These are phyloP conservation scores for Scaptomyza caliginosa DNA, from an alignment of 2,888 invertebrate genomes.

Conservation along the genomic window DNA sequence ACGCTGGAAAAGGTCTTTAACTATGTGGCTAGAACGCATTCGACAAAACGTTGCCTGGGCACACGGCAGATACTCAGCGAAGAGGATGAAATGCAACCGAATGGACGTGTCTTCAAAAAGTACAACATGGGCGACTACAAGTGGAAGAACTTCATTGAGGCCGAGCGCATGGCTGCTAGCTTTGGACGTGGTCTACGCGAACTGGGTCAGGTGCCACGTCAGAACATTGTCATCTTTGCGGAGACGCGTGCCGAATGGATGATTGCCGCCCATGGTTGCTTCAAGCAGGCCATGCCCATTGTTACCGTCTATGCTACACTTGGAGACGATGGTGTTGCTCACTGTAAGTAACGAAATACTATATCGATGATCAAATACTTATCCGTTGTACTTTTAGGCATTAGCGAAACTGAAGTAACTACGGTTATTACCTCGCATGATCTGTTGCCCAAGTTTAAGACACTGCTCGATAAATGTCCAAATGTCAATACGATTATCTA, in stretches of 20 bases:
- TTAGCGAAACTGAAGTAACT: constrained; percentile 97
- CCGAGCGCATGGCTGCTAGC: constrained; percentile 88
- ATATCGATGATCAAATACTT: no score
- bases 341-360: constrained; percentile 86
- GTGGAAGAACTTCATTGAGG: constrained; percentile 93
- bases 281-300: constrained; percentile 96
- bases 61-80: constrained; percentile 95
- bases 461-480: constrained; percentile 89
- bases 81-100: constrained; percentile 96
- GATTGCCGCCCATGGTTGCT: constrained; percentile 97
- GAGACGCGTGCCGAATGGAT: constrained; percentile 99
- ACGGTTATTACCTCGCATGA: constrained; percentile 97
- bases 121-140: constrained; percentile 96
- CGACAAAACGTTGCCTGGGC: constrained; percentile 91
- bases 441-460: constrained; percentile 94
- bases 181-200: constrained; percentile 94
- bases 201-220: constrained; percentile 89
- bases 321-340: constrained; percentile 97
- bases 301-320: constrained; percentile 99
- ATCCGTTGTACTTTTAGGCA: no score
- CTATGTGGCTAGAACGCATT: constrained; percentile 90
- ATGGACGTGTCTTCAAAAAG: constrained; percentile 98
- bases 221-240: constrained; percentile 96
- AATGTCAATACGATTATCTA: constrained; percentile 91
- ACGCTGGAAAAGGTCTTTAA: constrained; percentile 93